A percentile compares a stretch with the other conserved stretches of the same genome.
These are phyloP conservation scores for Chaitophorus viminalis DNA, from an alignment of 2,888 invertebrate species.

Conservation along the genomic window DNA sequence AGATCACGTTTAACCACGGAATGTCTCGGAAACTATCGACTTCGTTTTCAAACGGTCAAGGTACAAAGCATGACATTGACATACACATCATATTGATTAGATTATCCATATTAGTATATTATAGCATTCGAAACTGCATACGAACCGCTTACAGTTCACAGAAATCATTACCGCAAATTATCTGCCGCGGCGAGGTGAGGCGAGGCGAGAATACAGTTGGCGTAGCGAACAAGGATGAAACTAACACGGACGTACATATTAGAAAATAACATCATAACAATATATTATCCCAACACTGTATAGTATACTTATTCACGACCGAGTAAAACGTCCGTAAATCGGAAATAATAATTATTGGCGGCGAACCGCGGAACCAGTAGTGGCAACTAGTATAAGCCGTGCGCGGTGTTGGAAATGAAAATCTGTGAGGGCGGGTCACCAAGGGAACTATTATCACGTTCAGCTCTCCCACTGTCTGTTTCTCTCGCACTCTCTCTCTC, in stretches of 20 bases:
- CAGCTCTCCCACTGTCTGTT: neutral
- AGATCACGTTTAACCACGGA: too few species aligned
- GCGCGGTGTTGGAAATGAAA: constrained; percentile 17
- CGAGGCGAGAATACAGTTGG: neutral
- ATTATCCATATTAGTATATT: too few species aligned
- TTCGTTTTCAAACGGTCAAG: too few species aligned
- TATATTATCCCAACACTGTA: neutral
- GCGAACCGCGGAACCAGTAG: neutral
- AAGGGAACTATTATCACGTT: constrained; percentile 53
- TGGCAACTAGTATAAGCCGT: neutral
- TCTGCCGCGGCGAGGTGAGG: neutral
- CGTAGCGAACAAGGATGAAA: neutral
- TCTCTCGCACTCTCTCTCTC: neutral
- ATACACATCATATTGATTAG: neutral
- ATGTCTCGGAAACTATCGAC: too few species aligned
- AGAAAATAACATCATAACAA: neutral
- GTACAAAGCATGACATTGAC: neutral
- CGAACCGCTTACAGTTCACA: neutral
- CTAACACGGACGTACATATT: neutral
- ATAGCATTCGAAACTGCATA: too few species aligned
- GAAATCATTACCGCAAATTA: neutral
- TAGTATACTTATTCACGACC: neutral
- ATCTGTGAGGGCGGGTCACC: neutral
- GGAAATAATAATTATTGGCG: constrained; percentile 32
- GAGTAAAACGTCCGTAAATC: constrained; percentile 20